phyloP scores from a whole-genome alignment of 2,113 vertebrate genomes.

The Cnemophilus loriae region DNA sequence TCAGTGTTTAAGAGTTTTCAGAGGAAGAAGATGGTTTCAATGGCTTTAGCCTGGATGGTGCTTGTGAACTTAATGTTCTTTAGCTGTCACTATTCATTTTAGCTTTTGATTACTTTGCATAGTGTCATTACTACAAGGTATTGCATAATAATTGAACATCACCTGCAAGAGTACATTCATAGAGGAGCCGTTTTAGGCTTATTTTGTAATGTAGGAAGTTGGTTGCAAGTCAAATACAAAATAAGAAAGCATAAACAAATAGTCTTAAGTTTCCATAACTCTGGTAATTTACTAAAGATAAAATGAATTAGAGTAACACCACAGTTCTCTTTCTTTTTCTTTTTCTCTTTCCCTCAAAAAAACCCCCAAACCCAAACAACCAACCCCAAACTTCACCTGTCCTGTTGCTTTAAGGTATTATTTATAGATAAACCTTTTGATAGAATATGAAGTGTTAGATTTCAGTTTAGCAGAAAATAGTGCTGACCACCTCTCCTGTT shows the following conservation, averaged over 20 bases:
- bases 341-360: neutral
- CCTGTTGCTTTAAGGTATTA: neutral
- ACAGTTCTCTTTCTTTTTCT: neutral
- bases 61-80: neutral
- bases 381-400: neutral
- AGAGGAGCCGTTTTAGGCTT: neutral
- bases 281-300: neutral
- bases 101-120: neutral
- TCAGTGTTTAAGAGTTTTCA: neutral
- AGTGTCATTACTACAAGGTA: neutral
- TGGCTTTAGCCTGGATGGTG: neutral
- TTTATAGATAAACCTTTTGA: neutral
- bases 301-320: neutral
- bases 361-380: too few relatives aligned
- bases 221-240: neutral
- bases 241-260: neutral
- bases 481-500: neutral
- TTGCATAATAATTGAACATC: neutral
- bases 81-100: neutral
- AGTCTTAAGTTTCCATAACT: neutral
- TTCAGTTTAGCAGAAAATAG: neutral
- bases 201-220: neutral
- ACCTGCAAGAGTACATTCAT: neutral
- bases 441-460: neutral
- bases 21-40: neutral